A percentile compares a stretch with the other conserved stretches of the same genome.
These are phyloP conservation scores for Riparia riparia DNA, from an alignment of 2,113 vertebrate genomes.

Conservation along the genomic window DNA sequence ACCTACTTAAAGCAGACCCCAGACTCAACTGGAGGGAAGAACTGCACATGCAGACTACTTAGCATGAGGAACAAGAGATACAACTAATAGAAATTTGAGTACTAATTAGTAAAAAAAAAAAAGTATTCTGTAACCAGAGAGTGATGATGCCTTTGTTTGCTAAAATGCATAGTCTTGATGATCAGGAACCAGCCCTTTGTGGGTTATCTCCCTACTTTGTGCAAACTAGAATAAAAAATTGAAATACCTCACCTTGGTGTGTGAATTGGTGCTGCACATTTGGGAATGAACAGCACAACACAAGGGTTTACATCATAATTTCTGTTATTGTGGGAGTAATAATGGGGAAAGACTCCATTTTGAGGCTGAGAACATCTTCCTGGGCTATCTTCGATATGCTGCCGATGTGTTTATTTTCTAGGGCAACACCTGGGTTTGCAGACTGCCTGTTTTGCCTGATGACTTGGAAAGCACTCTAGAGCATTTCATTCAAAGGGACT, in stretches of 20 bases:
- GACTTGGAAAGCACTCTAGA: not conserved
- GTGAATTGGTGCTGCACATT: not conserved
- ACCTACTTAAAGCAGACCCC: not conserved
- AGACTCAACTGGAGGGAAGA: not conserved
- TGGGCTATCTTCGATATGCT: not conserved
- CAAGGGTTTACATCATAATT: not conserved
- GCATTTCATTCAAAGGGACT: not conserved
- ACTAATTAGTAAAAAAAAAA: not conserved
- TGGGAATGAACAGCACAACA: not conserved
- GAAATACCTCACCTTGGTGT: not conserved
- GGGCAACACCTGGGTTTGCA: not conserved
- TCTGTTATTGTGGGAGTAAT: not conserved
- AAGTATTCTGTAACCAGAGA: not conserved
- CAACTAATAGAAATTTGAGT: not conserved
- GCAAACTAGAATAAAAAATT: not conserved
- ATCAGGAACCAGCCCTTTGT: not conserved
- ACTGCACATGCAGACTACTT: not conserved
- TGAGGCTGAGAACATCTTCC: not conserved
- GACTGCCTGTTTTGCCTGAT: not conserved
- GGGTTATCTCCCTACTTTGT: not conserved
- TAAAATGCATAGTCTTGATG: not conserved
- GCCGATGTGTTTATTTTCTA: not conserved
- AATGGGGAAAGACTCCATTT: not conserved
- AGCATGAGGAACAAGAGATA: not conserved
- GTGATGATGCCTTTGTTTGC: not conserved